A percentile compares a stretch with the other conserved stretches of the same genome.
phyloP scores from a whole-genome alignment of 1,140 invertebrate genomes.

The Drosophila lini region DNA sequence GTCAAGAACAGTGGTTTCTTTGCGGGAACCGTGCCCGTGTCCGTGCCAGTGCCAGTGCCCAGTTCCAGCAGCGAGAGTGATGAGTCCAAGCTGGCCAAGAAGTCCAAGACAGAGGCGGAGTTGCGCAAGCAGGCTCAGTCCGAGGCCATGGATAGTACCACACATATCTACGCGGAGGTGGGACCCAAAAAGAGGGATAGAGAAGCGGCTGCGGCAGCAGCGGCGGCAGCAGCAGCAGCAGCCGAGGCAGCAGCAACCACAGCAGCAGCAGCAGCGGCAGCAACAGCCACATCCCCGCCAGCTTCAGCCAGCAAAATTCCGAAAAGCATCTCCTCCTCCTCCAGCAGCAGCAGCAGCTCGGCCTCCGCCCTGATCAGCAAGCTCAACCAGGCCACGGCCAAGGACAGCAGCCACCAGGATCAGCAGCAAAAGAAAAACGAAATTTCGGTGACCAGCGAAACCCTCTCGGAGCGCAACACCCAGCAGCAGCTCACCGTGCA shows the following conservation, averaged over 20 bases:
- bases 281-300: constrained; percentile 41
- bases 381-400: constrained; percentile 50
- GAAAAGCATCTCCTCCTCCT: constrained; percentile 75
- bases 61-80: constrained; percentile 75
- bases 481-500: constrained; percentile 87
- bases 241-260: constrained; percentile 15
- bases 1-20: constrained; percentile 69
- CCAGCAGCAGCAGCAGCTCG: constrained; percentile 49
- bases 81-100: constrained; percentile 81
- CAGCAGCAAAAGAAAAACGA: constrained; percentile 65
- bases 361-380: constrained; percentile 71
- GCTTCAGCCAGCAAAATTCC: constrained; percentile 70
- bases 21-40: constrained; percentile 33
- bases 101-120: constrained; percentile 61
- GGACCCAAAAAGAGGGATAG: constrained; percentile 76
- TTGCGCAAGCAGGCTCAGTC: constrained; percentile 56
- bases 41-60: constrained; percentile 14
- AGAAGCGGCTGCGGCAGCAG: constrained; percentile 70
- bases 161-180: constrained; percentile 79
- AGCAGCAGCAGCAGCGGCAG: constrained; percentile 65
- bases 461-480: constrained; percentile 71
- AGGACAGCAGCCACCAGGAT: constrained; percentile 22
- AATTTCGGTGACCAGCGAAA: constrained; percentile 72
- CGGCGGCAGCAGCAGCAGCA: constrained; percentile 52
- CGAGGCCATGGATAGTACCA: constrained; percentile 77